Conservation (phyloP, 2,113 vertebrate species). For the Nerophis lumbriciformis region DNA sequence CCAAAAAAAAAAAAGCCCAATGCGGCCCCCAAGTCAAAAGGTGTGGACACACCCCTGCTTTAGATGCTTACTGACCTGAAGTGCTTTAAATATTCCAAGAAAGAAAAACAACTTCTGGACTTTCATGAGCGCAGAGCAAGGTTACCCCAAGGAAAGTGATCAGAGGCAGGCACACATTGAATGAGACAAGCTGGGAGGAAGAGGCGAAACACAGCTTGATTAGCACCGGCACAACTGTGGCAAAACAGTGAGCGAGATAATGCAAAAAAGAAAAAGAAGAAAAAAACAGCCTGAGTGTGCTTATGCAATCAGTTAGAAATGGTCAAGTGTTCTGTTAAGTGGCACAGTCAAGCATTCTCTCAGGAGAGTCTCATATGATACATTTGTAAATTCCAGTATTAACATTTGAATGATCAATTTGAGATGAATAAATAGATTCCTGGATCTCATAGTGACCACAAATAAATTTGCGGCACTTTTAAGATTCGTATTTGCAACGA, state of each 20-base stretch:
- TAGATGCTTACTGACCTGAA: too few relatives aligned
- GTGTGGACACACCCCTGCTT: too few relatives aligned
- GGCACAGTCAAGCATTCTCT: slow-evolving; percentile 19
- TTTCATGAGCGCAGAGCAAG: slow-evolving; percentile 39
- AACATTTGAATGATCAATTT: too few relatives aligned
- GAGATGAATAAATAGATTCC: too few relatives aligned
- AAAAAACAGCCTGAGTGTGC: slow-evolving; percentile 6
- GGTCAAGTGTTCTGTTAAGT: slow-evolving; percentile 31
- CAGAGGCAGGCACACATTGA: slow-evolving; percentile 32
- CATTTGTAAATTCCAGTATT: not conserved
- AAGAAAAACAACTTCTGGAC: slow-evolving; percentile 37
- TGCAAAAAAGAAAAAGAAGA: not conserved
- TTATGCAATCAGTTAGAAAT: slow-evolving; percentile 30
- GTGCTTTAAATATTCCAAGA: not conserved
- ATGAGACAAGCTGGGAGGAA: slow-evolving; percentile 25
- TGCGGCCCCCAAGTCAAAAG: too few relatives aligned
- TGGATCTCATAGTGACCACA: too few relatives aligned
- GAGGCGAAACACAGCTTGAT: slow-evolving; percentile 12
- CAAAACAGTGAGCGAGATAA: not conserved
- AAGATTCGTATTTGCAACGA: too few relatives aligned
- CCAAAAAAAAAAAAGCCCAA: too few relatives aligned
- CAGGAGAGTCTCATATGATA: slow-evolving; percentile 20
- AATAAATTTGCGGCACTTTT: too few relatives aligned
- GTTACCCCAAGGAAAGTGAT: slow-evolving; percentile 44
- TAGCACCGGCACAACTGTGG: slow-evolving; percentile 4